A percentile compares a stretch with the other conserved stretches of the same genome.
These are phyloP conservation scores for Marmota monax DNA, from an alignment of 2,113 vertebrate species.

Conservation along the genomic window DNA sequence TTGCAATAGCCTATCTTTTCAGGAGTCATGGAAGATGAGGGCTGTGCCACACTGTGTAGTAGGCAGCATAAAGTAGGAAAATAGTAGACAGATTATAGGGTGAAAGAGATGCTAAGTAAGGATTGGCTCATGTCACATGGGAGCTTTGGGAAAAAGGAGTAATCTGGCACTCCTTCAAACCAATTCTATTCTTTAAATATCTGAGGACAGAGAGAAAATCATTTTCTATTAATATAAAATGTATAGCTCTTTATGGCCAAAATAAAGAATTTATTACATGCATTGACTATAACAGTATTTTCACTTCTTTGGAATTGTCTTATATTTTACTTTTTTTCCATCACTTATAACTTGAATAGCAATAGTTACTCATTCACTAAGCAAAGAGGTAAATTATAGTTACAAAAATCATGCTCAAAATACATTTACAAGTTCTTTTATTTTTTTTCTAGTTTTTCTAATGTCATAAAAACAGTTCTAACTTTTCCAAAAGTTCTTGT, in stretches of 20 bases:
- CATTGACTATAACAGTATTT: constrained; percentile 57
- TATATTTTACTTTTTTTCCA: constrained; percentile 52
- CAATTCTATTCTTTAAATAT: constrained; percentile 59
- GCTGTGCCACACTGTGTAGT: background rate
- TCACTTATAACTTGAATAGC: constrained; percentile 31
- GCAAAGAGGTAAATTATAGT: constrained; percentile 35
- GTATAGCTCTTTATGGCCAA: constrained; percentile 61
- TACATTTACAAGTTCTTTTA: background rate
- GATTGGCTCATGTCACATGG: background rate
- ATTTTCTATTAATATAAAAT: constrained; percentile 68
- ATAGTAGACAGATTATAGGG: background rate
- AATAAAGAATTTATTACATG: constrained; percentile 66
- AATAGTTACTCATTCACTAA: constrained; percentile 35
- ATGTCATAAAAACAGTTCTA: constrained; percentile 62
- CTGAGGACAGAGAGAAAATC: constrained; percentile 63
- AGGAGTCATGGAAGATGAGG: background rate
- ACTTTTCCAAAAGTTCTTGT: constrained; percentile 60
- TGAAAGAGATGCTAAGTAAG: constrained; percentile 31
- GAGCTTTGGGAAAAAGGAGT: constrained; percentile 12
- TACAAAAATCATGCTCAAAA: constrained; percentile 58
- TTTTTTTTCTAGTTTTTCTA: background rate
- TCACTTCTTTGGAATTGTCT: constrained; percentile 59
- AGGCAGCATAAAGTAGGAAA: constrained; percentile 31
- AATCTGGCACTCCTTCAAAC: constrained; percentile 49
- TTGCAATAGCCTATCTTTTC: constrained; percentile 16